Evolutionary conservation across 1,140 invertebrate species (phyloP).

Genomic region (Centruroides vittatus): DNA sequence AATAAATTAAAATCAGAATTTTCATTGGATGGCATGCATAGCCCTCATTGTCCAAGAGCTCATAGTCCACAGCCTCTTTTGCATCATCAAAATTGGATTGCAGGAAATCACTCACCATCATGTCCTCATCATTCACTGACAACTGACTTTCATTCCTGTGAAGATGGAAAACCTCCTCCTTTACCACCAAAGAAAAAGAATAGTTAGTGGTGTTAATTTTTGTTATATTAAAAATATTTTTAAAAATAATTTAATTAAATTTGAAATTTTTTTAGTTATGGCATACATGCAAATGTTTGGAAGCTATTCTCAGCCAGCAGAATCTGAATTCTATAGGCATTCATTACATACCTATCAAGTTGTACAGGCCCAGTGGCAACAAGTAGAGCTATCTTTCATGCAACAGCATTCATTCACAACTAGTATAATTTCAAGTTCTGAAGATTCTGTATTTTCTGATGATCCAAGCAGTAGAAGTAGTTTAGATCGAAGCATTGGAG

Average conservation of each 20-base stretch:
- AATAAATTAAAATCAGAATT: no score
- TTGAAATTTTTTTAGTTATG: constrained; percentile 52
- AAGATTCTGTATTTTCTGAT: constrained; percentile 16
- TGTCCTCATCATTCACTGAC: constrained; percentile 8
- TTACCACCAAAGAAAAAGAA: constrained; percentile 80
- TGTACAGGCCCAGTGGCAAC: constrained; percentile 40
- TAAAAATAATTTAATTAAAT: no score
- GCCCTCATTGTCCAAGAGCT: constrained; percentile 8
- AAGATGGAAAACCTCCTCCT: constrained; percentile 52
- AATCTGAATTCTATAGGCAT: constrained; percentile 59
- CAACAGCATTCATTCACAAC: constrained; percentile 13
- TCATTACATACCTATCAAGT: constrained; percentile 55
- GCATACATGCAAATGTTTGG: constrained; percentile 93
- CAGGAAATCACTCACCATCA: constrained; percentile 5
- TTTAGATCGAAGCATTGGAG: constrained; percentile 1
- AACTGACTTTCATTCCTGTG: not conserved
- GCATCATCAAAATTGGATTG: constrained; percentile 6
- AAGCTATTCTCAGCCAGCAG: constrained; percentile 60
- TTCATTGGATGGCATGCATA: constrained; percentile 2
- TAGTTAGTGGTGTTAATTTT: constrained; percentile 48
- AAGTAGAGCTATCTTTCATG: constrained; percentile 37
- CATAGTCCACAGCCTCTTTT: constrained; percentile 4
- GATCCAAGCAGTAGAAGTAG: not conserved
- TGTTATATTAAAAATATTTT: no score
- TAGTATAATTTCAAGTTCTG: constrained; percentile 10